These are phyloP conservation scores for Triops longicaudatus DNA, from an alignment of 1,140 invertebrate genomes.

Conservation along the genomic window DNA sequence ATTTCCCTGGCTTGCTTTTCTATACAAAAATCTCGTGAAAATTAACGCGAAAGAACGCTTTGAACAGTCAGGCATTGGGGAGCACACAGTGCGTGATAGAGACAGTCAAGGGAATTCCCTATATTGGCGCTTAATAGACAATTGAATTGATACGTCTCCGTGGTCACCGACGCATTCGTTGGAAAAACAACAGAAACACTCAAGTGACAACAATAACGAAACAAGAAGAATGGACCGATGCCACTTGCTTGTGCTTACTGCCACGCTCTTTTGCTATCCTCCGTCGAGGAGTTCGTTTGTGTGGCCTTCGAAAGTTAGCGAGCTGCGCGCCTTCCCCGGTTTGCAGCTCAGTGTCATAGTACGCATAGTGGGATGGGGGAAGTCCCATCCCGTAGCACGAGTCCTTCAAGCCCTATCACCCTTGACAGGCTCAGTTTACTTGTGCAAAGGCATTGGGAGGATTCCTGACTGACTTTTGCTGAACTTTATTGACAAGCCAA, in stretches of 20 bases:
- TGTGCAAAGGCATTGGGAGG: background rate
- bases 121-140: background rate
- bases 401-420: background rate
- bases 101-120: background rate
- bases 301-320: background rate
- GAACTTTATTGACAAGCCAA: background rate
- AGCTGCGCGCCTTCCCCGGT: slow-evolving; percentile 8
- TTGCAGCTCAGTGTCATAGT: background rate
- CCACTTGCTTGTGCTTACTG: slow-evolving; percentile 10
- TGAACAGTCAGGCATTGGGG: background rate
- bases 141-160: too few relatives aligned
- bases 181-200: background rate
- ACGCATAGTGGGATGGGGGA: background rate
- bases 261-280: background rate
- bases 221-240: background rate
- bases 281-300: background rate
- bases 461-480: background rate
- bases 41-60: background rate
- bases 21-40: background rate
- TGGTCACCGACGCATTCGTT: background rate
- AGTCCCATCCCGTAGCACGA: background rate
- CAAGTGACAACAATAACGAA: background rate
- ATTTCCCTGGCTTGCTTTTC: background rate
- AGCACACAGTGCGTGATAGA: background rate
- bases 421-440: background rate